A percentile compares a stretch with the other conserved stretches of the same genome.
Evolutionary conservation across 2,888 invertebrate genomes (phyloP).

Genomic region (Autographa gamma): DNA sequence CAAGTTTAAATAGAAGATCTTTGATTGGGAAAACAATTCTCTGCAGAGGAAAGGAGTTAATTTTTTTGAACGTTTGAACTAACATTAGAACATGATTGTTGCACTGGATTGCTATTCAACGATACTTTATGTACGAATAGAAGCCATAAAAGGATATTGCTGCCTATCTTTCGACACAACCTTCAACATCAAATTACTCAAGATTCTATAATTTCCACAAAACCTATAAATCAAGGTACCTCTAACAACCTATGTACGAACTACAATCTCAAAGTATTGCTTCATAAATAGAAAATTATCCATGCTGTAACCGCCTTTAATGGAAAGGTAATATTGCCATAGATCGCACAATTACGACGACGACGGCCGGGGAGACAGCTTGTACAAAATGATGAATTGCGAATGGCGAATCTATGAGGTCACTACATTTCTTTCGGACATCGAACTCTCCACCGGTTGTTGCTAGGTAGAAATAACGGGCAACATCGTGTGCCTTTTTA

Average conservation of each 20-base stretch:
- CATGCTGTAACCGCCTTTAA: constrained; percentile 40
- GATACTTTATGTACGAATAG: neutral
- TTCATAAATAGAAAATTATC: constrained; percentile 29
- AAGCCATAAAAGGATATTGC: neutral
- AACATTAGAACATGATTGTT: neutral
- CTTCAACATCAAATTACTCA: constrained; percentile 13
- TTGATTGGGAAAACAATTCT: too few species aligned
- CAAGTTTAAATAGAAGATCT: too few species aligned
- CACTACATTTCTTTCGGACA: constrained; percentile 83
- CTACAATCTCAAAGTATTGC: constrained; percentile 33
- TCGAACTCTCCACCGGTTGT: constrained; percentile 80
- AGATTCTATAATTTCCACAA: constrained; percentile 28
- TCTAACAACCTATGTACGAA: constrained; percentile 28
- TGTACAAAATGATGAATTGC: constrained; percentile 84
- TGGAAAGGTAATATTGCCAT: constrained; percentile 60
- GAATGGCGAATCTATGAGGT: constrained; percentile 83
- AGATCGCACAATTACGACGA: constrained; percentile 60
- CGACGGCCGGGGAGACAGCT: constrained; percentile 68
- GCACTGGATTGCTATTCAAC: neutral
- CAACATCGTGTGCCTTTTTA: constrained; percentile 71
- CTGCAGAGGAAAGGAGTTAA: neutral
- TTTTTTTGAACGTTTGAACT: neutral
- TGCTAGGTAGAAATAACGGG: constrained; percentile 83
- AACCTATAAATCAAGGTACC: constrained; percentile 43
- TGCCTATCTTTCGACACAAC: neutral